phyloP scores from a whole-genome alignment of 2,113 vertebrate species.

The Petromus typicus region DNA sequence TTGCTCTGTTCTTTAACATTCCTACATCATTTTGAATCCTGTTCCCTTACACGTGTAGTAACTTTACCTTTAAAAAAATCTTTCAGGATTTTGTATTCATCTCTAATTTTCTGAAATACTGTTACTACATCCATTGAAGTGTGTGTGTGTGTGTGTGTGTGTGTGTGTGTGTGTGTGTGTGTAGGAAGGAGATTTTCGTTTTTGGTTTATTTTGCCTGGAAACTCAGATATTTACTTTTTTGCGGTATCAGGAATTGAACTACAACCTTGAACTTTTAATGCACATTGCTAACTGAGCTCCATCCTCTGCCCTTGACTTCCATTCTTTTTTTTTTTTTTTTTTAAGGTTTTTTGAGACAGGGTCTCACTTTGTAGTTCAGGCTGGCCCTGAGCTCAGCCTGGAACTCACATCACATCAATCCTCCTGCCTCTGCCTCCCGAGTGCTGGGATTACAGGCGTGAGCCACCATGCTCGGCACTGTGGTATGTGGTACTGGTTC shows the following conservation, averaged over 20 bases:
- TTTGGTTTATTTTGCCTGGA: background rate
- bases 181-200: background rate
- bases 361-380: too few relatives aligned
- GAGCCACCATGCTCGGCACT: too few relatives aligned
- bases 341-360: too few relatives aligned
- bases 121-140: background rate
- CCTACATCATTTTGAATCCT: background rate
- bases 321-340: background rate
- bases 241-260: too few relatives aligned
- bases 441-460: too few relatives aligned
- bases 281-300: too few relatives aligned
- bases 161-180: background rate
- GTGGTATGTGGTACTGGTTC: too few relatives aligned
- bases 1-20: background rate
- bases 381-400: too few relatives aligned
- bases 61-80: background rate
- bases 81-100: background rate
- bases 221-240: too few relatives aligned
- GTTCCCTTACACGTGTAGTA: background rate
- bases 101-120: background rate
- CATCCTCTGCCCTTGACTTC: background rate
- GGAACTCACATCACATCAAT: too few relatives aligned
- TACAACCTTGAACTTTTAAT: too few relatives aligned
- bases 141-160: background rate
- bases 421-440: too few relatives aligned